Conservation (phyloP, 2,113 vertebrate species). For the Rynchops niger region DNA sequence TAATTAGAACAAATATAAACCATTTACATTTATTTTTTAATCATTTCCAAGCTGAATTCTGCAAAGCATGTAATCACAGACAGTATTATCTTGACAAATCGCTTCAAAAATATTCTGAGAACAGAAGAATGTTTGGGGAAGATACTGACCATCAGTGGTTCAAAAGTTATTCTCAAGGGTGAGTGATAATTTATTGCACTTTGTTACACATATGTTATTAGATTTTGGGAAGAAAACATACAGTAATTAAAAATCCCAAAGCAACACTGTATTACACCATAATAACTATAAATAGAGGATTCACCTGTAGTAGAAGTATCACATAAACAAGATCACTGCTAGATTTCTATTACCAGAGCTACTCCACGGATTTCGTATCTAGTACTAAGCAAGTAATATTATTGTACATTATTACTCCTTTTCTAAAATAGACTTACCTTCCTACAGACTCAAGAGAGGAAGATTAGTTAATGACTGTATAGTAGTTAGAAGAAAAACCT, state of each 20-base stretch:
- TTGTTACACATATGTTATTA: accelerated
- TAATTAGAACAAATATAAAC: neutral
- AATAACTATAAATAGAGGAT: neutral
- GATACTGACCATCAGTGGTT: neutral
- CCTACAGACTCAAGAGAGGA: neutral
- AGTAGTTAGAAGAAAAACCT: neutral
- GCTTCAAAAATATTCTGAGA: neutral
- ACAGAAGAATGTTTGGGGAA: neutral
- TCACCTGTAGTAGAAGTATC: neutral
- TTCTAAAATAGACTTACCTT: neutral
- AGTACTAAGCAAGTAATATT: neutral
- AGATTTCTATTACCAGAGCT: neutral
- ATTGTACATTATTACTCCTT: neutral
- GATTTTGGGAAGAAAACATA: neutral
- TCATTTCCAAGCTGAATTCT: neutral
- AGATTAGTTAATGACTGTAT: neutral
- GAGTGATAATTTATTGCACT: neutral
- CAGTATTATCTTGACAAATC: neutral
- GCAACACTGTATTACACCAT: neutral
- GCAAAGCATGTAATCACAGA: neutral
- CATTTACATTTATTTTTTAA: neutral
- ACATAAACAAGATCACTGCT: neutral
- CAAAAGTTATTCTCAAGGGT: neutral
- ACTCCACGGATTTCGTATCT: neutral
- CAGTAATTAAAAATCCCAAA: neutral